phyloP scores from a whole-genome alignment of 1,140 invertebrate species.

The Macrobrachium rosenbergii region DNA sequence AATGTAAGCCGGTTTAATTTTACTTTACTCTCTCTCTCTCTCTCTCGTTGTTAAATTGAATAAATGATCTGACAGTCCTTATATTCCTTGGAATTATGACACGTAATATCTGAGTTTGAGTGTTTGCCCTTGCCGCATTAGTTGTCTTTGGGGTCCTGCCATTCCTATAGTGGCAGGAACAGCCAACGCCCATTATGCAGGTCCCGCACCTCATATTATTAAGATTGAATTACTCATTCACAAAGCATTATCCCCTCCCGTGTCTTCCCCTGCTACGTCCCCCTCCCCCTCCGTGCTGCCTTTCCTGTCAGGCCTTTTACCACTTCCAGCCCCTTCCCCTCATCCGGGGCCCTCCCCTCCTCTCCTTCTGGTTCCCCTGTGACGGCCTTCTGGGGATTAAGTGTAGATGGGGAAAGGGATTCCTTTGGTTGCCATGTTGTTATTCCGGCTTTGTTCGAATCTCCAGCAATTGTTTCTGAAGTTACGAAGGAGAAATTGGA shows the following conservation, averaged over 20 bases:
- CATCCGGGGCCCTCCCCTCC: neutral
- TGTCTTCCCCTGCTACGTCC: neutral
- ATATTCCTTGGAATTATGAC: neutral
- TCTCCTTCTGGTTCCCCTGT: neutral
- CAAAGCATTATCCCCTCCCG: too few relatives aligned
- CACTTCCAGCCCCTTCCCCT: neutral
- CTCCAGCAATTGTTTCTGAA: too few relatives aligned
- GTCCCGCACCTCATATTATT: too few relatives aligned
- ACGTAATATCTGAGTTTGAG: neutral
- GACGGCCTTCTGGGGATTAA: neutral
- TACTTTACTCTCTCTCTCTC: constrained; percentile 26
- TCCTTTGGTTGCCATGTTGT: too few relatives aligned
- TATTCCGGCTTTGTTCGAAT: too few relatives aligned
- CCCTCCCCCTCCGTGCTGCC: neutral
- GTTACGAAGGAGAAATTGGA: too few relatives aligned
- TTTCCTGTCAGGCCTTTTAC: neutral
- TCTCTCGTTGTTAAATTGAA: neutral
- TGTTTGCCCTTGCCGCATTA: too few relatives aligned
- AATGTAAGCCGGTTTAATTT: too few relatives aligned
- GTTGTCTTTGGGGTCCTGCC: too few relatives aligned
- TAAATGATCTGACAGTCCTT: neutral
- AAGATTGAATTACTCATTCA: too few relatives aligned
- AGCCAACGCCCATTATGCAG: too few relatives aligned
- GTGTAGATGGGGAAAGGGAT: neutral
- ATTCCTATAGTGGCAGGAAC: too few relatives aligned